These are phyloP conservation scores for Hoplias malabaricus DNA, from an alignment of 2,113 vertebrate genomes.

Conservation along the genomic window DNA sequence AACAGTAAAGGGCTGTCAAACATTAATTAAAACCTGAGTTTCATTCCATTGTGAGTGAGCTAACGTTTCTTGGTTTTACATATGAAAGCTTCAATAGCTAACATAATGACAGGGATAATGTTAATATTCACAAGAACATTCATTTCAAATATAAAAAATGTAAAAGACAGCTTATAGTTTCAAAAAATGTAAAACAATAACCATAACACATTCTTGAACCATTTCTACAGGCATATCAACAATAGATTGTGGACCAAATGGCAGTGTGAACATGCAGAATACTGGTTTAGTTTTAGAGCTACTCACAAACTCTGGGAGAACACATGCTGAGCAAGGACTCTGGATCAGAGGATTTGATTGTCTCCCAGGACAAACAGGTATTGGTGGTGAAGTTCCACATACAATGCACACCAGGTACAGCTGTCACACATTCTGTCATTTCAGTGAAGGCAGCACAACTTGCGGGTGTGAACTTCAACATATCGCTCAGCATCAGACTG, in stretches of 20 bases:
- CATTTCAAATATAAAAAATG: too few species aligned
- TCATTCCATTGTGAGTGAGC: too few species aligned
- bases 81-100: too few species aligned
- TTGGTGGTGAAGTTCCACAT: conserved; percentile 74
- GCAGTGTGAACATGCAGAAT: not conserved
- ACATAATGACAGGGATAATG: too few species aligned
- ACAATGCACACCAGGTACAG: conserved; percentile 81
- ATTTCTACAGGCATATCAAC: not conserved
- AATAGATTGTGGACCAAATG: too few species aligned
- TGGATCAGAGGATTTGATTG: not conserved
- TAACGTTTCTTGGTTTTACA: too few species aligned
- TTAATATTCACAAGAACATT: too few species aligned
- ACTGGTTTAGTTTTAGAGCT: not conserved
- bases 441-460: conserved; percentile 78
- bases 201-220: not conserved
- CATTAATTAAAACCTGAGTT: too few species aligned
- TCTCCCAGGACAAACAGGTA: conserved; percentile 84
- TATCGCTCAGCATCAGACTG: conserved; percentile 90
- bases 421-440: conserved; percentile 63
- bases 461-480: conserved; percentile 83
- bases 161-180: too few species aligned
- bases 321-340: conserved; percentile 33
- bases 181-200: too few species aligned
- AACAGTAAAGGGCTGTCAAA: too few species aligned
- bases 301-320: conserved; percentile 47